phyloP scores from a whole-genome alignment of 2,888 invertebrate genomes.

The Phragmatobia fuliginosa region DNA sequence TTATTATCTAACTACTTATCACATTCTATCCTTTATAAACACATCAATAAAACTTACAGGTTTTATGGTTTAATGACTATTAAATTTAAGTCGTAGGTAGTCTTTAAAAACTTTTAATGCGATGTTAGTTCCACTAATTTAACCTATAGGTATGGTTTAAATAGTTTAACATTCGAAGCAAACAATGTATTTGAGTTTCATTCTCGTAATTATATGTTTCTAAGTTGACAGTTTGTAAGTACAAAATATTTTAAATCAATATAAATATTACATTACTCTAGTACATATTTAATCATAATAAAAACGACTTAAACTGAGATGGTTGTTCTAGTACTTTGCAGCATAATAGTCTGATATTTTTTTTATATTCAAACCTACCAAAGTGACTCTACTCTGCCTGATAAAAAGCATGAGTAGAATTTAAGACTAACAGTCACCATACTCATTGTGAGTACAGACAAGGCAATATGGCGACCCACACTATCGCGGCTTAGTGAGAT shows the following conservation, averaged over 20 bases:
- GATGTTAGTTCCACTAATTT: not conserved
- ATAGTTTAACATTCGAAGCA: not conserved
- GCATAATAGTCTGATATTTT: no score
- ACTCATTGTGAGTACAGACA: no score
- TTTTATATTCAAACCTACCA: no score
- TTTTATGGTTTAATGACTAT: not conserved
- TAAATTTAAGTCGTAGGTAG: not conserved
- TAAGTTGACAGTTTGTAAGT: not conserved
- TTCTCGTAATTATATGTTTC: not conserved
- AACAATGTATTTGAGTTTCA: not conserved
- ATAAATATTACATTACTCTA: no score
- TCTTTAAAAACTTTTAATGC: not conserved
- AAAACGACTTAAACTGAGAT: not conserved
- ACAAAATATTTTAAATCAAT: no score
- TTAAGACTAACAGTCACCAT: no score
- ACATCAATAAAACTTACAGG: conserved; percentile 3
- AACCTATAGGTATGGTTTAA: not conserved
- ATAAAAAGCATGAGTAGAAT: no score
- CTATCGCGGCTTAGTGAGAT: no score
- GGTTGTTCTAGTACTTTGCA: not conserved
- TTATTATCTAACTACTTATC: conserved; percentile 13
- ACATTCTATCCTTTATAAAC: not conserved
- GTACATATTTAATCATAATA: not conserved
- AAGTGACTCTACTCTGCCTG: no score
- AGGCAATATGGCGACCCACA: no score